phyloP scores from a whole-genome alignment of 2,888 invertebrate species.

The Phyllotreta cruciferae region DNA sequence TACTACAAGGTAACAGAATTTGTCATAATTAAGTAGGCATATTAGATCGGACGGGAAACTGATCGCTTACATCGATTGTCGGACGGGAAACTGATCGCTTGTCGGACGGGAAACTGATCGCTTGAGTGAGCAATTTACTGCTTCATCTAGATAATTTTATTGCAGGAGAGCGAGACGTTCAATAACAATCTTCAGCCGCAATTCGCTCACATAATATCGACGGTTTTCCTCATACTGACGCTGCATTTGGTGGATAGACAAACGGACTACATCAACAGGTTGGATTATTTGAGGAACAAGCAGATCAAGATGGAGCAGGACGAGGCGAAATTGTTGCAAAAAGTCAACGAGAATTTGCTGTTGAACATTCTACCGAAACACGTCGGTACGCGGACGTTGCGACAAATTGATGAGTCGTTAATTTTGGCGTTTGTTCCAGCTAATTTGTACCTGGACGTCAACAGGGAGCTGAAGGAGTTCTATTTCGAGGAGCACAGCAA shows the following conservation, averaged over 20 bases:
- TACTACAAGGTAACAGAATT: slow-evolving; percentile 55
- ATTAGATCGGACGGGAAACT: background rate
- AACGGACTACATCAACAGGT: slow-evolving; percentile 85
- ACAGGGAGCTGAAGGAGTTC: slow-evolving; percentile 74
- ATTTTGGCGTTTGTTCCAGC: slow-evolving; percentile 62
- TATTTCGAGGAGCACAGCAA: slow-evolving; percentile 85
- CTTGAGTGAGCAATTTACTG: no score
- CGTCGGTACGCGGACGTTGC: slow-evolving; percentile 72
- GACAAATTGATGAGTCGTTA: background rate
- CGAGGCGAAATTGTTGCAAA: slow-evolving; percentile 84
- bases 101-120: background rate
- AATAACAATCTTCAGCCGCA: slow-evolving; percentile 74
- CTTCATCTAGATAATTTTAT: slow-evolving; percentile 41
- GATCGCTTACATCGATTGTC: no score
- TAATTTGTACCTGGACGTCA: slow-evolving; percentile 77
- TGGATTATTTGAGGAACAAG: slow-evolving; percentile 82
- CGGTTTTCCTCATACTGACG: slow-evolving; percentile 76
- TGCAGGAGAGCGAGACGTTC: slow-evolving; percentile 70
- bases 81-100: background rate
- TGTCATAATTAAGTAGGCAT: background rate
- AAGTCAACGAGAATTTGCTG: slow-evolving; percentile 86
- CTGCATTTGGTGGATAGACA: slow-evolving; percentile 88
- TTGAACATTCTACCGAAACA: slow-evolving; percentile 93
- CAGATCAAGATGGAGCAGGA: slow-evolving; percentile 80
- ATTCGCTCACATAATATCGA: slow-evolving; percentile 75